These are phyloP conservation scores for Meandrina meandrites DNA, from an alignment of 92 coral and sea anemone genomes.

Conservation along the genomic window DNA sequence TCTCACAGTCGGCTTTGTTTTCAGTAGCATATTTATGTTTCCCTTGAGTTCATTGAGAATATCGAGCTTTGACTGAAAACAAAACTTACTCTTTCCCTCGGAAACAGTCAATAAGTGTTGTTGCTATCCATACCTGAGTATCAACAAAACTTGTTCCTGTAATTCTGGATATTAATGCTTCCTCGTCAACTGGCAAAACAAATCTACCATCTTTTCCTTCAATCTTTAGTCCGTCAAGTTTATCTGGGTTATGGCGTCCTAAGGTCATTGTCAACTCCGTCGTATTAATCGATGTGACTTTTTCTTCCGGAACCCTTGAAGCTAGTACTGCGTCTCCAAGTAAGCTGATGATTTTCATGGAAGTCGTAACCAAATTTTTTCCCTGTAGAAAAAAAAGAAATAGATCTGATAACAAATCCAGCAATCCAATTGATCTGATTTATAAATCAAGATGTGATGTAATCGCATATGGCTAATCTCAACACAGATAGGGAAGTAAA, in stretches of 20 bases:
- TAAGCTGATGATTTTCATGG: conserved; percentile 20
- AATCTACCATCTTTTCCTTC: conserved; percentile 33
- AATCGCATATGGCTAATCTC: too few species aligned
- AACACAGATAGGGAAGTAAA: too few species aligned
- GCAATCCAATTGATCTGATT: too few species aligned
- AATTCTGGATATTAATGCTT: conserved; percentile 3
- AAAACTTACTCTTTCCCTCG: too few species aligned
- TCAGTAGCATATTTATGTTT: too few species aligned
- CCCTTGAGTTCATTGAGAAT: too few species aligned
- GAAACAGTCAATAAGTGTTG: too few species aligned
- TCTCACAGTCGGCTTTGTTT: too few species aligned
- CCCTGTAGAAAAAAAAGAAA: conserved; percentile 25
- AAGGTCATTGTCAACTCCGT: conserved; percentile 28
- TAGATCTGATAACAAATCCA: neutral
- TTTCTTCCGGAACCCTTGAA: conserved; percentile 40
- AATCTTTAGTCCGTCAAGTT: conserved; percentile 23
- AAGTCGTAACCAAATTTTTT: conserved; percentile 1
- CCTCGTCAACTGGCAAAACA: conserved; percentile 29
- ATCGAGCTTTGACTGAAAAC: too few species aligned
- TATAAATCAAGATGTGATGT: too few species aligned
- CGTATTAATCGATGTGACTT: conserved; percentile 15
- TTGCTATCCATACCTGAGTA: conserved; percentile 31
- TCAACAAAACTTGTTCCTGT: conserved; percentile 24
- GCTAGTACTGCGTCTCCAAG: conserved; percentile 37
- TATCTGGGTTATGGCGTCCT: conserved; percentile 32